A percentile compares a stretch with the other conserved stretches of the same genome.
phyloP scores from a whole-genome alignment of 1,140 invertebrate genomes.

The Cotesia typhae region DNA sequence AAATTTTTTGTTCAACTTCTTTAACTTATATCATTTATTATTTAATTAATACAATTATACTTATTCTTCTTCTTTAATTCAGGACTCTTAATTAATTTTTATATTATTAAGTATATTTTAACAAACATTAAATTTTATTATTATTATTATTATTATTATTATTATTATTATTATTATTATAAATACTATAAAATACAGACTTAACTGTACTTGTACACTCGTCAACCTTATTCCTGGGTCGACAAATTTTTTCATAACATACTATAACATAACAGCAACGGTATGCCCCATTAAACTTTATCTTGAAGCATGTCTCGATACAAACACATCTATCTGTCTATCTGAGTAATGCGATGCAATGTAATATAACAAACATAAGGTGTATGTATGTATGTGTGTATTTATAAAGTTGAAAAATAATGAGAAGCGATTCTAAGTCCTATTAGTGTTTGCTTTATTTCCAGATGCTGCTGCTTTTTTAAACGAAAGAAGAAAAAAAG shows the following conservation, averaged over 20 bases:
- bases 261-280: conserved; percentile 10
- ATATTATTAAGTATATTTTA: no score
- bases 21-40: neutral
- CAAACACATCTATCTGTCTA: no score
- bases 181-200: no score
- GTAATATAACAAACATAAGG: no score
- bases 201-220: conserved; percentile 2
- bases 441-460: conserved; percentile 70
- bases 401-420: conserved; percentile 34
- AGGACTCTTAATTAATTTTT: no score
- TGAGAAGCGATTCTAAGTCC: conserved; percentile 60
- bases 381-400: conserved; percentile 7
- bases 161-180: no score
- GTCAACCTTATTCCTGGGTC: neutral
- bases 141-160: no score
- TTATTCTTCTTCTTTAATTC: no score
- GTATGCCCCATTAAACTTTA: conserved; percentile 21
- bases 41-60: no score
- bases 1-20: neutral
- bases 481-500: conserved; percentile 96
- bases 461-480: conserved; percentile 96
- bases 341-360: no score
- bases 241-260: neutral
- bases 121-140: no score
- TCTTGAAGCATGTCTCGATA: neutral